These are phyloP conservation scores for Calephelis perditalis DNA, from an alignment of 2,888 invertebrate genomes.

Conservation along the genomic window DNA sequence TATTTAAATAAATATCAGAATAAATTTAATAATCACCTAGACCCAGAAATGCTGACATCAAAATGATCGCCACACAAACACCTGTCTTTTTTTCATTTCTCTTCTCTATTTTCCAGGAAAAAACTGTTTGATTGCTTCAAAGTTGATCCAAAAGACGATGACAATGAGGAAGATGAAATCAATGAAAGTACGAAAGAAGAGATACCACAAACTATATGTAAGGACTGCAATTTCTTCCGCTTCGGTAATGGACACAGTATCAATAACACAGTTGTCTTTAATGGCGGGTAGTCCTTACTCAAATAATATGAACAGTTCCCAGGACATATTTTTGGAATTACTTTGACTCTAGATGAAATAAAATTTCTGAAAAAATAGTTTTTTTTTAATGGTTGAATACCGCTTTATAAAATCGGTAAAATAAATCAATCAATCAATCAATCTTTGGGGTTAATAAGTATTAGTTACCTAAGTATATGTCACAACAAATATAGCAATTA, in stretches of 20 bases:
- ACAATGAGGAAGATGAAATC: not conserved
- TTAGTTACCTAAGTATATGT: too few relatives aligned
- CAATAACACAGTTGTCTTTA: not conserved
- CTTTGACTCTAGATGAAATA: too few relatives aligned
- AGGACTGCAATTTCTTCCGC: not conserved
- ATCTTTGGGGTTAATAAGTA: too few relatives aligned
- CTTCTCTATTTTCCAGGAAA: not conserved
- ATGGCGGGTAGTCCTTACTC: not conserved
- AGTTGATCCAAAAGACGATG: not conserved
- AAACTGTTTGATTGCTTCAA: conserved; percentile 2
- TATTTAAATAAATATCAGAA: too few relatives aligned
- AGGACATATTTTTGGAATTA: too few relatives aligned
- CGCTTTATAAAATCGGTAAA: too few relatives aligned
- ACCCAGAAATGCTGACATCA: too few relatives aligned
- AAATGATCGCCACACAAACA: not conserved
- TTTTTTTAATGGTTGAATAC: too few relatives aligned
- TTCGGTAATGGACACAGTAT: not conserved
- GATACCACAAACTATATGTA: not conserved
- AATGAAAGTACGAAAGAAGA: not conserved
- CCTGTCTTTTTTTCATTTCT: not conserved
- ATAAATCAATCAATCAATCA: too few relatives aligned
- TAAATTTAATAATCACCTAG: too few relatives aligned
- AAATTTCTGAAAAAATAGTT: too few relatives aligned
- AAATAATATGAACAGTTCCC: not conserved
- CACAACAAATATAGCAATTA: too few relatives aligned